These are phyloP conservation scores for Cnemophilus loriae DNA, from an alignment of 2,113 vertebrate genomes.

Conservation along the genomic window DNA sequence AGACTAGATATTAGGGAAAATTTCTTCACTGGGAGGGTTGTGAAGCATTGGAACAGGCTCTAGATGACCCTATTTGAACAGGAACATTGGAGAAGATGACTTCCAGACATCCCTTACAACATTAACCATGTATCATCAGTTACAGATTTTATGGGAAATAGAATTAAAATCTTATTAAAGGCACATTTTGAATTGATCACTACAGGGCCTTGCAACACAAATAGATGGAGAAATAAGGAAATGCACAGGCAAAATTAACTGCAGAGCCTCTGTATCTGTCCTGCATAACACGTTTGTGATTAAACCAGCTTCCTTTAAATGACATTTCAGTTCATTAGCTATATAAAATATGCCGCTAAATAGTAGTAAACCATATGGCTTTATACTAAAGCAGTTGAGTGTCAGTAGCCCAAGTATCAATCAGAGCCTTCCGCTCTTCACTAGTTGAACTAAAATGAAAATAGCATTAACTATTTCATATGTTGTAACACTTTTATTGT, in stretches of 20 bases:
- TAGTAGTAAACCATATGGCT: not conserved
- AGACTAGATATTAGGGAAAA: not conserved
- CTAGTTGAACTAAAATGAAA: slow-evolving; percentile 51
- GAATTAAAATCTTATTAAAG: not conserved
- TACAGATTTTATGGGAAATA: not conserved
- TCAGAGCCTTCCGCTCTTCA: slow-evolving; percentile 10
- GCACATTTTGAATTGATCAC: not conserved
- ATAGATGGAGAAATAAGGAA: not conserved
- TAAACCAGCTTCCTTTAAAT: not conserved
- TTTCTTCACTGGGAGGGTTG: not conserved
- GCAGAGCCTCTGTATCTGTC: not conserved
- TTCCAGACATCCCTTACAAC: not conserved
- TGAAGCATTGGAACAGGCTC: not conserved
- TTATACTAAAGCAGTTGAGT: not conserved
- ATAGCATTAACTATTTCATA: slow-evolving; percentile 42
- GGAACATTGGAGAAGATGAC: not conserved
- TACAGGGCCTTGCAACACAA: not conserved
- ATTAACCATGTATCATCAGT: not conserved
- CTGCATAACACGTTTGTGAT: not conserved
- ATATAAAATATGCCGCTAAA: not conserved
- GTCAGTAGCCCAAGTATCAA: slow-evolving; percentile 7
- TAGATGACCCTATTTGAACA: not conserved
- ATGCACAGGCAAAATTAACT: not conserved
- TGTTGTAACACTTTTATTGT: slow-evolving; percentile 62
- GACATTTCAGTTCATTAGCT: not conserved